Evolutionary conservation across 2,888 invertebrate genomes (phyloP), one percentile per base, ranked within the genome.

Genomic region (Noctua janthina): DNA sequence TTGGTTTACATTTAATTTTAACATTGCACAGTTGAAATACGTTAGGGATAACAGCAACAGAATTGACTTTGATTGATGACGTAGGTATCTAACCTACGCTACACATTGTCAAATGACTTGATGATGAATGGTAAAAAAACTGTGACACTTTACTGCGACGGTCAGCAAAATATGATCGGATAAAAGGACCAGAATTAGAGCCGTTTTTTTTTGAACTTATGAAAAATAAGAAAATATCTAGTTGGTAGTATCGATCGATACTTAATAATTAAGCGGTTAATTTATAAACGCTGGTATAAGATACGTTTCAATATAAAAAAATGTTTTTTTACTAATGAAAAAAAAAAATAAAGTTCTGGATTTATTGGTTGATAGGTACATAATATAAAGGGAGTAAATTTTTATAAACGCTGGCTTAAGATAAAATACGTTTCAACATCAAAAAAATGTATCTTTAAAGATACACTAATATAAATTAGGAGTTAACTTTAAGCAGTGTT

Each of bases 51-150:
- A 82, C 82, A 81, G 73, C n/a, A 49, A 64, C 56, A 54, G 59
- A 78, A 79, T 62, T 59, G 78, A 79, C 79, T 79, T 79, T 83
- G 83, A 82, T 83, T 82, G 74, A 83, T 79, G 83, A 82, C 51
- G 66, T 54, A 43, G 74, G 6, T 43, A 56, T 81, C 81, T 64
- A 74, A 79, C 66, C 51, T 54, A 59, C 46, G 82, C 17, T 68
- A 69, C 66, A 59, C 46, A 82, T 78, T 82, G 56, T 79, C 66
- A 74, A 82, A 83, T 79, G 51, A 66, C 56, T 54, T 74, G 17
- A 82, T 79, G 66, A 79, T 74, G 43, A 70, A 83, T 73, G 74
- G 59, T 11, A 11, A 74, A 78, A 80, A 82, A 71, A 67, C 2
- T 54, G 77, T 62, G 59, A 29, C 78, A 51, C 15, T 69, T 62